Conservation (phyloP, 2,113 vertebrate genomes). For the Ornithorhynchus anatinus region DNA sequence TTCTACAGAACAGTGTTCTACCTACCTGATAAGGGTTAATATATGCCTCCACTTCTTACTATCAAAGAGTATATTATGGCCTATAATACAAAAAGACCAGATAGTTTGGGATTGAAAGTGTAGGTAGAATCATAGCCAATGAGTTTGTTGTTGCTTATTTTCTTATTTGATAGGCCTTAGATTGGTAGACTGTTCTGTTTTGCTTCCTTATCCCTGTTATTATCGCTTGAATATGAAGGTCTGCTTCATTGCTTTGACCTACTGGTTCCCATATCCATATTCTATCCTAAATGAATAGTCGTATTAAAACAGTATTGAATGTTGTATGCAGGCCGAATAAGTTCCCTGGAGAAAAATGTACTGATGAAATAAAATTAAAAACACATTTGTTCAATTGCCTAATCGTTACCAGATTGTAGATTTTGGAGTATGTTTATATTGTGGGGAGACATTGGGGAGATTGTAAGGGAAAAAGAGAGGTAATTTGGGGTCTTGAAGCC, state of each 20-base stretch:
- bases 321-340: constrained; percentile 20
- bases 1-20: too few relatives aligned
- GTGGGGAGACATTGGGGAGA: too few relatives aligned
- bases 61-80: too few relatives aligned
- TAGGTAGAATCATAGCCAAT: too few relatives aligned
- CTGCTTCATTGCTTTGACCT: constrained; percentile 27
- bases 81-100: too few relatives aligned
- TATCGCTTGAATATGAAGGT: constrained; percentile 24
- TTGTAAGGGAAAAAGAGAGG: background rate
- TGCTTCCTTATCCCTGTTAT: constrained; percentile 38
- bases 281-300: constrained; percentile 54
- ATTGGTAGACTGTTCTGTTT: constrained; percentile 19
- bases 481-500: background rate
- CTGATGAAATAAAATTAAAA: constrained; percentile 45
- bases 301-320: constrained; percentile 42
- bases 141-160: too few relatives aligned
- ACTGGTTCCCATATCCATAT: constrained; percentile 26
- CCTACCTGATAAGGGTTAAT: too few relatives aligned
- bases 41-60: too few relatives aligned
- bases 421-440: too few relatives aligned
- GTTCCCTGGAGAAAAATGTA: constrained; percentile 23
- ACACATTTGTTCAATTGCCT: constrained; percentile 4
- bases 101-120: too few relatives aligned
- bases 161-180: constrained; percentile 5
- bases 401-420: background rate